Conservation (phyloP, 2,888 invertebrate genomes). For the Drosophila niveifrons region DNA sequence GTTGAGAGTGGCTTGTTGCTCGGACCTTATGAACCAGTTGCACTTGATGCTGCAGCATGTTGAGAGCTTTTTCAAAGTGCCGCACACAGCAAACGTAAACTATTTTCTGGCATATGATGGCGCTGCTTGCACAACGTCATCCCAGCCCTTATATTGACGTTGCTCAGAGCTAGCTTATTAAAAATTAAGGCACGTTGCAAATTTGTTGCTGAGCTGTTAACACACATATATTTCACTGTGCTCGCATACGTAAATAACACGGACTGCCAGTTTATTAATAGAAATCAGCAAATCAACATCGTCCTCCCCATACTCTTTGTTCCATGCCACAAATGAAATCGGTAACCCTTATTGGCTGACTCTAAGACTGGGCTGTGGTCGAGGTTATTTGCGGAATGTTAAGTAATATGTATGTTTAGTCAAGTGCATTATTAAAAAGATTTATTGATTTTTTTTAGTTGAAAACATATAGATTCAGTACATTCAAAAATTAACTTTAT, state of each 20-base stretch:
- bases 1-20: conserved; percentile 40
- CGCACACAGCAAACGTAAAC: conserved; percentile 50
- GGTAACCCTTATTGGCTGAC: conserved; percentile 8
- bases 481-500: too few relatives aligned
- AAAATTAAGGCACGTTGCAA: conserved; percentile 60
- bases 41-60: conserved; percentile 66
- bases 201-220: conserved; percentile 38
- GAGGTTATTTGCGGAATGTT: conserved; percentile 29
- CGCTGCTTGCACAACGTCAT: conserved; percentile 1
- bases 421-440: conserved; percentile 44
- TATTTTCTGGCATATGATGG: conserved; percentile 52
- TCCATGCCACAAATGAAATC: not conserved
- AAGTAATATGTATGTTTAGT: conserved; percentile 26
- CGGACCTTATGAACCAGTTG: conserved; percentile 71
- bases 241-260: conserved; percentile 50
- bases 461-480: too few relatives aligned
- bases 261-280: conserved; percentile 55
- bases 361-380: conserved; percentile 45
- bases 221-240: conserved; percentile 15
- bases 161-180: conserved; percentile 47
- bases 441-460: too few relatives aligned
- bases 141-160: not conserved
- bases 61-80: conserved; percentile 60
- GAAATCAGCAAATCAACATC: conserved; percentile 16
- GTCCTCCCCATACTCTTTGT: not conserved